Conservation (phyloP, 2,888 invertebrate species). For the Brenthis daphne region DNA sequence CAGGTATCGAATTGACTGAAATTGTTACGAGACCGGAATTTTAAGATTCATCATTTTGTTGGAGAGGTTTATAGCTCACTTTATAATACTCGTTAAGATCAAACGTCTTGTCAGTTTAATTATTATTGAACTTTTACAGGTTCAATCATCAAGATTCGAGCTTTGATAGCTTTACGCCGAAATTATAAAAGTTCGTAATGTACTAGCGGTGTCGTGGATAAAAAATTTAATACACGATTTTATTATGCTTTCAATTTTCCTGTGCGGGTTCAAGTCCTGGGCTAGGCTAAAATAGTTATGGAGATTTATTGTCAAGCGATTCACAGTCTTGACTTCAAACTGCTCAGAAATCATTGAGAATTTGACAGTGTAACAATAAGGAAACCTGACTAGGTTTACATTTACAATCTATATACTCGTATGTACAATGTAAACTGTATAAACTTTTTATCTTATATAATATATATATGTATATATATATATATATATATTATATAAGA, state of each 20-base stretch:
- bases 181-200: slow-evolving; percentile 1
- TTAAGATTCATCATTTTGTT: slow-evolving; percentile 44
- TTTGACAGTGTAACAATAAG: too few species aligned
- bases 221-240: not conserved
- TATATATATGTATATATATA: too few species aligned
- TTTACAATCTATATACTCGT: too few species aligned
- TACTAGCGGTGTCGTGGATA: not conserved
- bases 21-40: slow-evolving; percentile 45
- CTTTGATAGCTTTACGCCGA: slow-evolving; percentile 1
- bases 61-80: slow-evolving; percentile 16
- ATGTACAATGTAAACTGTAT: too few species aligned
- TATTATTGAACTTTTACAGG: slow-evolving; percentile 21
- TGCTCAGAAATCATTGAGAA: too few species aligned
- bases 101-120: slow-evolving; percentile 21
- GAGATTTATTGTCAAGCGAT: too few species aligned
- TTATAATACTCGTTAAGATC: slow-evolving; percentile 20
- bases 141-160: slow-evolving; percentile 7
- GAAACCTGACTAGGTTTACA: too few species aligned
- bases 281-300: too few species aligned
- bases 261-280: not conserved
- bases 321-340: too few species aligned
- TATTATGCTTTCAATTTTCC: not conserved
- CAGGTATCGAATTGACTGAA: slow-evolving; percentile 47
- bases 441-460: too few species aligned
- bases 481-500: too few species aligned